phyloP scores from a whole-genome alignment of 2,113 vertebrate genomes.

The Lates calcarifer region DNA sequence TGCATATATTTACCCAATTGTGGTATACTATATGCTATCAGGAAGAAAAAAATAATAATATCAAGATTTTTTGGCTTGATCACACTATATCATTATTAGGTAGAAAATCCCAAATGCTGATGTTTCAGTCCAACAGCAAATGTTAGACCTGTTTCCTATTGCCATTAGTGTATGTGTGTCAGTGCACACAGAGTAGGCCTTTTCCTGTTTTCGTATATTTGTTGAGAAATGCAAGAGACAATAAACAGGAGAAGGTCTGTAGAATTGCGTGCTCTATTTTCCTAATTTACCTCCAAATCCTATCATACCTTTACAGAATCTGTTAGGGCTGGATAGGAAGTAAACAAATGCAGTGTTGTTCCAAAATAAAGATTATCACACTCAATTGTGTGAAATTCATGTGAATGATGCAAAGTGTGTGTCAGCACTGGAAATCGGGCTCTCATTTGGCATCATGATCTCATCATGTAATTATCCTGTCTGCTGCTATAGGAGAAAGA shows the following conservation, averaged over 20 bases:
- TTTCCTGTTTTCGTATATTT: background rate
- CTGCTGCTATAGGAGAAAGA: background rate
- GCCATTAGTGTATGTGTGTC: background rate
- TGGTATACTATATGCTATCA: too few relatives aligned
- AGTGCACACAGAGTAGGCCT: background rate
- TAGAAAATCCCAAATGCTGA: too few relatives aligned
- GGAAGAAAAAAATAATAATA: too few relatives aligned
- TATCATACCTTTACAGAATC: background rate
- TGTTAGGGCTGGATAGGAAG: background rate
- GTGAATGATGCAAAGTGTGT: constrained; percentile 60
- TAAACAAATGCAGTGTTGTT: constrained; percentile 29
- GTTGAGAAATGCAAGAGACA: background rate
- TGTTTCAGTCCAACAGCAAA: background rate
- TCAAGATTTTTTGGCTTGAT: too few relatives aligned
- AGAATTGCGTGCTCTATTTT: background rate
- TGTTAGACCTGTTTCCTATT: background rate
- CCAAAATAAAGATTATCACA: constrained; percentile 17
- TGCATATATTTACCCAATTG: too few relatives aligned
- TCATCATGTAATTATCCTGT: constrained; percentile 28
- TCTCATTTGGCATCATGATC: constrained; percentile 28
- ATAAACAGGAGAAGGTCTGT: too few relatives aligned
- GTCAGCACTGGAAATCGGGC: constrained; percentile 45
- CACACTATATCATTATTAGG: too few relatives aligned
- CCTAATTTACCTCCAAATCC: background rate
- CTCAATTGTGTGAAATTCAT: constrained; percentile 36